Base-by-base conservation (phyloP, 2,797 vertebrate species). In the Champsocephalus esox region DNA sequence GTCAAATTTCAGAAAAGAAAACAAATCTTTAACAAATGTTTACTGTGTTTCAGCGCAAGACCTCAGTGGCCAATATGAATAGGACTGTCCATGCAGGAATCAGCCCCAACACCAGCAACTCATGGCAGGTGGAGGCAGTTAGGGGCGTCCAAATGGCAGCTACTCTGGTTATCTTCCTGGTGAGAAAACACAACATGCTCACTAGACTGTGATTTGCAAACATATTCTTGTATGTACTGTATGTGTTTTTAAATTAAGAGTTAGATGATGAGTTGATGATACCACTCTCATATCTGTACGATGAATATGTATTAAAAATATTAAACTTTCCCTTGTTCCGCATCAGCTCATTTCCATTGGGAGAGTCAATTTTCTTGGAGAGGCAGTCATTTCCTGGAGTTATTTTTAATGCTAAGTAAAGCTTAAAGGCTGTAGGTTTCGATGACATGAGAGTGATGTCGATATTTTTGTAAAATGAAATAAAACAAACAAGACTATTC, bases 121-220 rank as follows among this genome's bases (percentile, higher is more conserved):
- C 19, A 8, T 77, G 70, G 74, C 12, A 83, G 52, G 0, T 0
- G 0, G 91, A 94, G 0, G 85, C 75, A 0, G 0, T 2, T 0
- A 79, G 34, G 0, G 89, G 89, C 58, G 10, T 87, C 67, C 83
- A 96, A 79, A 95, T 95, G 1, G 13, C 85, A 2, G 70, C 61
- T 4, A 87, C 93, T 1, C 2, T 92, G 45, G 4, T 93, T 59
- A 94, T 94, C 79, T 93, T 94, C 70, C 80, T 93, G 91, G 93
- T 94, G 16, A n/a, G 3, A 19, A 38, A 46, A 16, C 19, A 38
- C 7, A 56, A 12, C 14, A 38, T 7, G 5, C 10, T 19, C 34
- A 55, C 45, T 48, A 4, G 32, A 59, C 12, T 41, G 38, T 9
- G 38, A 9, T 17, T 17, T 28, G 34, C 55, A 4, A 58, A 16